Conservation (phyloP, 2,888 invertebrate species). For the Rhamnusium bicolor region DNA sequence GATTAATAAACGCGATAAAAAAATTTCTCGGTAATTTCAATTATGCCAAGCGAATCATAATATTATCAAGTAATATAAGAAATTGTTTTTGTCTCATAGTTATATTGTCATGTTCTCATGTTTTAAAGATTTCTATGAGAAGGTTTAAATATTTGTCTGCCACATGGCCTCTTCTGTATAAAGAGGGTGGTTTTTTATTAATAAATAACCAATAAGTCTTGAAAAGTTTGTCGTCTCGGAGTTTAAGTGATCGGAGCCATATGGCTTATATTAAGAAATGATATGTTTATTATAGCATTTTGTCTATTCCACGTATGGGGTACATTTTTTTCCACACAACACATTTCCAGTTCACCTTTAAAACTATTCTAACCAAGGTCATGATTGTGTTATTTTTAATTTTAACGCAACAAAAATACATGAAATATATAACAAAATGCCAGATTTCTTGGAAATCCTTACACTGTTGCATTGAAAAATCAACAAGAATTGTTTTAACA, state of each 20-base stretch:
- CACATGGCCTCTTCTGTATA: slow-evolving; percentile 43
- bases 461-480: slow-evolving; percentile 24
- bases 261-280: slow-evolving; percentile 51
- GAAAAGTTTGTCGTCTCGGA: slow-evolving; percentile 45
- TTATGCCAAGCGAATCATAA: slow-evolving; percentile 51
- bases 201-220: slow-evolving; percentile 53
- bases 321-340: neutral
- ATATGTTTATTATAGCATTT: slow-evolving; percentile 48
- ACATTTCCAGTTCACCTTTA: slow-evolving; percentile 17
- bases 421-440: slow-evolving; percentile 6
- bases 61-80: slow-evolving; percentile 58
- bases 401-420: slow-evolving; percentile 19
- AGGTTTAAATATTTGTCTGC: slow-evolving; percentile 40
- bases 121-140: slow-evolving; percentile 25
- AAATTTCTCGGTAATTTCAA: slow-evolving; percentile 50
- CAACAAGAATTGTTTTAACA: slow-evolving; percentile 28
- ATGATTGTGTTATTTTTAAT: slow-evolving; percentile 7
- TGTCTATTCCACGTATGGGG: slow-evolving; percentile 30
- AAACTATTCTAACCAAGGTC: slow-evolving; percentile 16
- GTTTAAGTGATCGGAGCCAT: slow-evolving; percentile 48
- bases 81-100: slow-evolving; percentile 49
- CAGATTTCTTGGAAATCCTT: slow-evolving; percentile 28
- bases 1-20: slow-evolving; percentile 44
- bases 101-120: slow-evolving; percentile 28
- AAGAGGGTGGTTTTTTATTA: slow-evolving; percentile 51